A percentile compares a stretch with the other conserved stretches of the same genome.
phyloP scores from a whole-genome alignment of 2,113 vertebrate species.

The Mormyrus iriodes region DNA sequence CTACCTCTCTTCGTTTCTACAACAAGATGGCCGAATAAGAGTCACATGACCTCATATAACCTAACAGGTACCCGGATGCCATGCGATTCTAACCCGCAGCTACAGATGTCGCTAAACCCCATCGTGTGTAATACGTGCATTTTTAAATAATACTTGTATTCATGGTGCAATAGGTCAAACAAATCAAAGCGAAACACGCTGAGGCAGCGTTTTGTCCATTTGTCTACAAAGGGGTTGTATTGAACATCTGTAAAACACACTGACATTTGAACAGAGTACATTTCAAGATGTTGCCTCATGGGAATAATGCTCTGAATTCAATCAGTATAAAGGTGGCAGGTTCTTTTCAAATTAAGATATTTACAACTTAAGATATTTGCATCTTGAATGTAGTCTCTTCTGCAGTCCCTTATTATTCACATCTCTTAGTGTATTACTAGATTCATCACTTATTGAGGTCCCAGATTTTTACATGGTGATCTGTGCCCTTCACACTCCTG shows the following conservation, averaged over 20 bases:
- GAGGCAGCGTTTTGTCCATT: neutral
- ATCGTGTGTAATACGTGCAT: neutral
- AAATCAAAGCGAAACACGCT: neutral
- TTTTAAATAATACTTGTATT: neutral
- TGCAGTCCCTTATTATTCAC: neutral
- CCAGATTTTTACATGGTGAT: neutral
- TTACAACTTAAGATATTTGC: neutral
- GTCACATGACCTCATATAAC: conserved; percentile 61
- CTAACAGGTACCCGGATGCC: conserved; percentile 50
- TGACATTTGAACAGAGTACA: neutral
- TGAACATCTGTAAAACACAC: neutral
- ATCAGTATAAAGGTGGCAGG: neutral
- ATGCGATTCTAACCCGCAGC: neutral
- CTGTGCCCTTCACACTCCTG: neutral
- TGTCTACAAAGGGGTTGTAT: neutral
- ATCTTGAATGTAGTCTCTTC: neutral
- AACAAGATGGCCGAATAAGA: conserved; percentile 68
- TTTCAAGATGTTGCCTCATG: neutral
- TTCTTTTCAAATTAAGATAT: neutral
- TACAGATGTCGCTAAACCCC: neutral
- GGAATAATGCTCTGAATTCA: neutral
- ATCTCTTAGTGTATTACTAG: neutral
- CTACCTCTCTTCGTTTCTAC: conserved; percentile 53
- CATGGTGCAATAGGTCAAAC: neutral
- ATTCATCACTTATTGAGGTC: neutral